These are phyloP conservation scores for Saimiri boliviensis DNA, from an alignment of 2,113 vertebrate species.

Conservation along the genomic window DNA sequence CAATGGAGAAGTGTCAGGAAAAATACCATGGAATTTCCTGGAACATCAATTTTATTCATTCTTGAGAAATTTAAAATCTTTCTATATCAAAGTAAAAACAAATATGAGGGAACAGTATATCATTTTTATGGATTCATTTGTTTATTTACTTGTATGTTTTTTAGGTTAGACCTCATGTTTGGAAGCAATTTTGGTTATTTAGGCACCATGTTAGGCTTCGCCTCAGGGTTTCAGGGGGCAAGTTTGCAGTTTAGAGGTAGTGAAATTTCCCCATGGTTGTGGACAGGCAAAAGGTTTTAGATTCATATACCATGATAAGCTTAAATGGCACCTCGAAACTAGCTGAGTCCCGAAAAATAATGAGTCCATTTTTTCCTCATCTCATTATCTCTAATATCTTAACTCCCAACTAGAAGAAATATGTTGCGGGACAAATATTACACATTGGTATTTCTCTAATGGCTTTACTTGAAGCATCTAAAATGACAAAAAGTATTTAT, in stretches of 20 bases:
- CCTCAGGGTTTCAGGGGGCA: neutral
- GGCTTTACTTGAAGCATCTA: neutral
- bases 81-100: neutral
- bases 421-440: neutral
- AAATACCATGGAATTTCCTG: neutral
- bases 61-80: constrained; percentile 7
- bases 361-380: neutral
- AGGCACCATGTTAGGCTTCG: neutral
- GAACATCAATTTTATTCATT: neutral
- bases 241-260: neutral
- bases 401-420: constrained; percentile 18
- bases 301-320: neutral
- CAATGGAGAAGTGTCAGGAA: neutral
- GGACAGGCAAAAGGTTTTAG: neutral
- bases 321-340: constrained; percentile 45
- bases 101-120: neutral
- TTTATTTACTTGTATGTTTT: neutral
- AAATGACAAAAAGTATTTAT: constrained; percentile 31
- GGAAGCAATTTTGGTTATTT: constrained; percentile 34
- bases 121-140: neutral
- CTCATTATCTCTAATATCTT: constrained; percentile 9
- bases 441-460: neutral
- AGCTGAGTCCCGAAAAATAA: constrained; percentile 1
- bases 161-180: neutral
- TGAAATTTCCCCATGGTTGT: constrained; percentile 56